Percentiles rank a stretch among this genome's conserved stretches.
Conservation (phyloP, 1,140 invertebrate species). For the Triops cancriformis region DNA sequence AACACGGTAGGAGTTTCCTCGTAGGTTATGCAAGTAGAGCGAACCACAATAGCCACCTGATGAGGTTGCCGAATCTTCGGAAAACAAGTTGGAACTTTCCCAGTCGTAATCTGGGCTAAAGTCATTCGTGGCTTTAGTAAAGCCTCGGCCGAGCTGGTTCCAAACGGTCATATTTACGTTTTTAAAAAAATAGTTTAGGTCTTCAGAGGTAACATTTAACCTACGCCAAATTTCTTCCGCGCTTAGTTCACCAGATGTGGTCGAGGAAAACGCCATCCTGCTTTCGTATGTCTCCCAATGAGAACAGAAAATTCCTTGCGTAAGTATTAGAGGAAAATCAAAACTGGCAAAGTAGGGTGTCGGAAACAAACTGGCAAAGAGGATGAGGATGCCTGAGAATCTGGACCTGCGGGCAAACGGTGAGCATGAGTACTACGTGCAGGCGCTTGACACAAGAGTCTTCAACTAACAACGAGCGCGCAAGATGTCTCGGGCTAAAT, state of each 20-base stretch:
- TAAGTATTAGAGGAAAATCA: not conserved
- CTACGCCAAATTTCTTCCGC: not conserved
- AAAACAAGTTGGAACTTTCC: not conserved
- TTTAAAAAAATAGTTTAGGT: constrained; percentile 23
- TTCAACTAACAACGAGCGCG: not conserved
- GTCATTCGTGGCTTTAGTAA: not conserved
- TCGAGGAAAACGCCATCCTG: not conserved
- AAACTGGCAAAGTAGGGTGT: not conserved
- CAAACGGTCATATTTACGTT: not conserved
- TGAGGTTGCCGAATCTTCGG: not conserved
- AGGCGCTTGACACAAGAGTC: not conserved
- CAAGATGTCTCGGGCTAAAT: not conserved
- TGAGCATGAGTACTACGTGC: not conserved
- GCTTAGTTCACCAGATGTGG: not conserved
- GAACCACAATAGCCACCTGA: not conserved
- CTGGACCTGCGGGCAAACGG: not conserved
- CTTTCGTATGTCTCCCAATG: not conserved
- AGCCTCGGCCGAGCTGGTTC: not conserved
- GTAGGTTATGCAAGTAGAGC: constrained; percentile 10
- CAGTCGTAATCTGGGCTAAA: not conserved
- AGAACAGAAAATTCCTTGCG: not conserved
- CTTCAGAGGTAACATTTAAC: constrained; percentile 23
- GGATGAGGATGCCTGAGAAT: not conserved
- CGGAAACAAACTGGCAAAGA: not conserved
- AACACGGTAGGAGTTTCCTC: constrained; percentile 32